Base-by-base conservation (phyloP, 2,888 invertebrate species). In the Caenorhabditis sp. region DNA sequence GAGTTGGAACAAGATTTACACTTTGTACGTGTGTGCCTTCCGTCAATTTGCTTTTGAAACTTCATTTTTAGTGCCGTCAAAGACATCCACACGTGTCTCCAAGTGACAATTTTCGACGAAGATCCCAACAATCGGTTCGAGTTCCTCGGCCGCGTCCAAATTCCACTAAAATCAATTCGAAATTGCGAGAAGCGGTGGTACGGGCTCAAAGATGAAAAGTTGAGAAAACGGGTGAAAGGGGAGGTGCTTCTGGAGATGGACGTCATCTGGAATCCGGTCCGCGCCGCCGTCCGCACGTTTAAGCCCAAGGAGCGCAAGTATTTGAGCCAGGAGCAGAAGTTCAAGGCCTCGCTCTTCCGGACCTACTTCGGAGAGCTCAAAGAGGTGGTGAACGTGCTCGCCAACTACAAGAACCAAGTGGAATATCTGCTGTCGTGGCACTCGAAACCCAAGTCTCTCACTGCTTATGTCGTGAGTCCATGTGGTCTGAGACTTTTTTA, bases 391-490 rank as follows among this genome's bases (percentile, higher is more conserved):
- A 93, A 95, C 92, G 93, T 93, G 90, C 93, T 95, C 84, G 93
- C 95, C 77, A 95, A 96, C 90, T 92, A 94, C 73, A 94, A 95
- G 9, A 94, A 95, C 90, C 94, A 95, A 89, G 92, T 97, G 83
- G 95, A 96, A 91, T 95, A 95, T 90, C 96, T 96, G 90, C 95
- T 96, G 89, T 95, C 96, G 90, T 99, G 98, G 98, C 96, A 98
- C 89, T 96, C 94, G 5, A 93, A 94, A 61, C 89, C 94, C 39
- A 92, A 94, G 82, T 96, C 95, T 81, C 92, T 94, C 83, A 90
- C 94, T 43, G 95, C 96, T 0, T 92, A 98, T 55, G 30, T 81
- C 22, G 87, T 87, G 48, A 56, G 80, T 56, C 13, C n/a, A n/a
- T n/a, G n/a, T n/a, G n/a, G n/a, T n/a, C n/a, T 2, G 22, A 26